phyloP scores from a whole-genome alignment of 2,797 vertebrate species.

The Phoxinus dragarum region DNA sequence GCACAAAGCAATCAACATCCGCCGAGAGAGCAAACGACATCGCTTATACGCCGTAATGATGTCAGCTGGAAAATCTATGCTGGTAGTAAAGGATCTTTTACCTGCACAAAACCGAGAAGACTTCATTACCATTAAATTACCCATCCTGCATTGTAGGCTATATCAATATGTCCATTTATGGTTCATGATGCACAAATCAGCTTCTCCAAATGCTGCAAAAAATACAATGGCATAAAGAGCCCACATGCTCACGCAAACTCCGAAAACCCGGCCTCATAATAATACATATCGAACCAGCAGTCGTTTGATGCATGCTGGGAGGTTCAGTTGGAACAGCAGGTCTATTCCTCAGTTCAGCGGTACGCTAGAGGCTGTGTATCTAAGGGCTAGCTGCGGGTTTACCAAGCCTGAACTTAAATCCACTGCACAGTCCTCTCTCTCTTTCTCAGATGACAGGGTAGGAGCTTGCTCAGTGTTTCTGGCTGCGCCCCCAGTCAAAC shows the following conservation, averaged over 20 bases:
- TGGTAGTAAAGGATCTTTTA: conserved; percentile 7
- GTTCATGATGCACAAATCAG: background rate
- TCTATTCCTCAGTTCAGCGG: conserved; percentile 34
- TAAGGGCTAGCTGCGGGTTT: conserved; percentile 33
- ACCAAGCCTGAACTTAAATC: conserved; percentile 45
- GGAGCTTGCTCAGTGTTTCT: conserved; percentile 29
- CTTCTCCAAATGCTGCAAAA: conserved; percentile 3
- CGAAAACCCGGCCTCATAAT: background rate
- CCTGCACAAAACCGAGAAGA: conserved; percentile 29
- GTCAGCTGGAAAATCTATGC: conserved; percentile 26
- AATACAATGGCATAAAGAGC: conserved; percentile 1
- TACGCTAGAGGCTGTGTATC: conserved; percentile 38
- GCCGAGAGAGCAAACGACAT: background rate
- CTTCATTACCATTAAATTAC: conserved; percentile 33
- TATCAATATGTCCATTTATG: background rate
- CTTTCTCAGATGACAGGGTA: background rate
- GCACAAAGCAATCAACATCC: conserved; percentile 32
- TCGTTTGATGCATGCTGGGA: conserved; percentile 17
- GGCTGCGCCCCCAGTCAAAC: conserved; percentile 34
- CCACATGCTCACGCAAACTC: background rate
- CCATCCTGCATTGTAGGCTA: background rate
- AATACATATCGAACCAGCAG: conserved; percentile 23
- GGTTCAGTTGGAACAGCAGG: conserved; percentile 30
- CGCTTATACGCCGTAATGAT: background rate
- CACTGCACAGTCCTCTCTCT: conserved; percentile 25